A percentile compares a stretch with the other conserved stretches of the same genome.
These are phyloP conservation scores for Carcharodon carcharias DNA, from an alignment of 2,797 vertebrate genomes.

Conservation along the genomic window DNA sequence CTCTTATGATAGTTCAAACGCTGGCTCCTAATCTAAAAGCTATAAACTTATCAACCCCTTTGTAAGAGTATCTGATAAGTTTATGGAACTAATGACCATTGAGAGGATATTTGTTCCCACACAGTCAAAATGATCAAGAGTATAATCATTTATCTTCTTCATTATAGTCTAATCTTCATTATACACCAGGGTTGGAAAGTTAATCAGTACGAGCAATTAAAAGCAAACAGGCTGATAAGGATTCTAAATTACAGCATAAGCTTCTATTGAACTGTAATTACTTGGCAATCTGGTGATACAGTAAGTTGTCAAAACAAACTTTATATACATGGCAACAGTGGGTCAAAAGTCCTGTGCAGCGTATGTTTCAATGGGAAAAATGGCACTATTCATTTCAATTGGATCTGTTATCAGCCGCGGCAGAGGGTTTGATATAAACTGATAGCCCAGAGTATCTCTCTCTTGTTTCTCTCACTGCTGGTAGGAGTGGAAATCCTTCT, in stretches of 20 bases:
- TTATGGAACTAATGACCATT: background rate
- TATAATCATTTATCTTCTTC: background rate
- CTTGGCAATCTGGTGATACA: constrained; percentile 9
- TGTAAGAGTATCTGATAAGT: background rate
- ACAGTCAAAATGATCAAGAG: background rate
- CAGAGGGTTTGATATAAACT: background rate
- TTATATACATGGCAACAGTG: background rate
- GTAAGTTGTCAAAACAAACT: constrained; percentile 19
- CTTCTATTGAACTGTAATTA: constrained; percentile 23
- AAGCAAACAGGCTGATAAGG: constrained; percentile 32
- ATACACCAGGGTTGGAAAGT: background rate
- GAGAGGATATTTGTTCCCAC: constrained; percentile 7
- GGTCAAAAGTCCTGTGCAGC: constrained; percentile 2
- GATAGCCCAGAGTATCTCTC: background rate
- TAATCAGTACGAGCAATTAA: constrained; percentile 7
- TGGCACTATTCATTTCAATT: background rate
- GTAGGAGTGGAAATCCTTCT: background rate
- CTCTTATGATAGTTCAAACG: constrained; percentile 3
- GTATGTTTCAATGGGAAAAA: background rate
- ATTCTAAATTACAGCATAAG: constrained; percentile 17
- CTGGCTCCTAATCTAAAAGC: background rate
- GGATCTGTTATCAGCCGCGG: background rate
- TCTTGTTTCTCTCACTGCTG: background rate
- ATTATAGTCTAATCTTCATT: constrained; percentile 30
- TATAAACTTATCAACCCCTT: background rate